Percentiles rank a stretch among this genome's conserved stretches.
These are phyloP conservation scores for Eudasyphora cyanicolor DNA, from an alignment of 2,888 invertebrate species.

Conservation along the genomic window DNA sequence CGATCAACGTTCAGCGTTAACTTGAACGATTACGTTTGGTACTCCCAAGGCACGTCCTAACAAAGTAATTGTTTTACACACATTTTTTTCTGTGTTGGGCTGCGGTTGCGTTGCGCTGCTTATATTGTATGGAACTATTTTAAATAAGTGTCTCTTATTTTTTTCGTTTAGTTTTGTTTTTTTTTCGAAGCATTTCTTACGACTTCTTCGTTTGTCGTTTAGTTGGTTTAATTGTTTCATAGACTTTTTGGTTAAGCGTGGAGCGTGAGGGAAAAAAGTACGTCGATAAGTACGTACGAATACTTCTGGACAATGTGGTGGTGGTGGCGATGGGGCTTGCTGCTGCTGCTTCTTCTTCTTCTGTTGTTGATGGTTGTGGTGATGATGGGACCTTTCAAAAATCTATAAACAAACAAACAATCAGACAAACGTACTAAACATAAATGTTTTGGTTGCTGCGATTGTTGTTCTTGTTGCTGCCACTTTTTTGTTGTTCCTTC, in stretches of 20 bases:
- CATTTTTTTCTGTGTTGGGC: conserved; percentile 14
- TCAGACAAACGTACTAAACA: conserved; percentile 1
- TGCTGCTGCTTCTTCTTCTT: conserved; percentile 7
- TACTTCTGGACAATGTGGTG: conserved; percentile 15
- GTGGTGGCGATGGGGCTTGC: conserved; percentile 30
- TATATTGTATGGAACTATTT: conserved; percentile 53
- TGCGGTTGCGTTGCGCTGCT: neutral
- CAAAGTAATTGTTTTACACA: conserved; percentile 46
- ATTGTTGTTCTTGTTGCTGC: conserved; percentile 37
- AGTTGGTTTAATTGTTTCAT: conserved; percentile 44
- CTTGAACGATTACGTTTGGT: conserved; percentile 21
- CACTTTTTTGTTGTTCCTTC: conserved; percentile 45
- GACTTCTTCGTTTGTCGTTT: conserved; percentile 13
- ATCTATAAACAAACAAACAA: conserved; percentile 24
- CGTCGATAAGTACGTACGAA: conserved; percentile 3
- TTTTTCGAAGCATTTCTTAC: neutral
- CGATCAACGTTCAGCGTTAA: neutral
- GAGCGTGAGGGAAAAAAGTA: conserved; percentile 50
- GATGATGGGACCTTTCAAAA: conserved; percentile 51
- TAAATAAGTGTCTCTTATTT: conserved; percentile 44
- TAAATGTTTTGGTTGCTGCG: conserved; percentile 41
- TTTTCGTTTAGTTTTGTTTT: neutral
- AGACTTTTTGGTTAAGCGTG: conserved; percentile 27
- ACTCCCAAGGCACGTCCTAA: conserved; percentile 54
- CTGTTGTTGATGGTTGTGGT: conserved; percentile 13